Evolutionary conservation across 2,888 invertebrate genomes (phyloP).

Genomic region (Drosophila kanekoi): DNA sequence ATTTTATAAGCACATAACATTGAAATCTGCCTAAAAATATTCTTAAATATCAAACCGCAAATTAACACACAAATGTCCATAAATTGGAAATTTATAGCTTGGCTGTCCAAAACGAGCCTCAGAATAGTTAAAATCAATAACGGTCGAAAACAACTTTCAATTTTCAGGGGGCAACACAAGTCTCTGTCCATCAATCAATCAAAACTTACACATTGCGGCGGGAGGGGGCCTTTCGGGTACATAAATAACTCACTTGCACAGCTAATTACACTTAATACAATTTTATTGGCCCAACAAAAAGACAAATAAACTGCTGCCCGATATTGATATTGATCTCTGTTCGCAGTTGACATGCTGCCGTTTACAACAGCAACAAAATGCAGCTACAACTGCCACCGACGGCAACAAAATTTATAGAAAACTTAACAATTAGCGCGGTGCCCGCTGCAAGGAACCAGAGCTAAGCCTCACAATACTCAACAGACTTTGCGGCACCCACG

Average conservation of each 20-base stretch:
- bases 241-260: constrained; percentile 75
- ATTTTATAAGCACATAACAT: background rate
- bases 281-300: constrained; percentile 65
- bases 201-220: constrained; percentile 27
- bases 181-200: constrained; percentile 65
- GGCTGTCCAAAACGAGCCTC: constrained; percentile 9
- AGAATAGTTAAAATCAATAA: constrained; percentile 42
- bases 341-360: constrained; percentile 58
- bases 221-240: constrained; percentile 24
- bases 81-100: constrained; percentile 28
- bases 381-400: constrained; percentile 48
- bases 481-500: constrained; percentile 54
- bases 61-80: background rate
- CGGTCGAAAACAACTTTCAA: constrained; percentile 46
- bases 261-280: constrained; percentile 74
- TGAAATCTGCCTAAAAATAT: background rate
- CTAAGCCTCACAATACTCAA: constrained; percentile 3
- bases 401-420: constrained; percentile 57
- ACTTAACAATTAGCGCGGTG: constrained; percentile 66
- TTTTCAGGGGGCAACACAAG: constrained; percentile 24
- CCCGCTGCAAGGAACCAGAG: constrained; percentile 24
- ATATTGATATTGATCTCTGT: constrained; percentile 58
- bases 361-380: constrained; percentile 56
- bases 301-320: constrained; percentile 42
- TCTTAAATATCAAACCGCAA: background rate